These are phyloP conservation scores for Halocaridina rubra DNA, from an alignment of 2,888 invertebrate genomes.

Conservation along the genomic window DNA sequence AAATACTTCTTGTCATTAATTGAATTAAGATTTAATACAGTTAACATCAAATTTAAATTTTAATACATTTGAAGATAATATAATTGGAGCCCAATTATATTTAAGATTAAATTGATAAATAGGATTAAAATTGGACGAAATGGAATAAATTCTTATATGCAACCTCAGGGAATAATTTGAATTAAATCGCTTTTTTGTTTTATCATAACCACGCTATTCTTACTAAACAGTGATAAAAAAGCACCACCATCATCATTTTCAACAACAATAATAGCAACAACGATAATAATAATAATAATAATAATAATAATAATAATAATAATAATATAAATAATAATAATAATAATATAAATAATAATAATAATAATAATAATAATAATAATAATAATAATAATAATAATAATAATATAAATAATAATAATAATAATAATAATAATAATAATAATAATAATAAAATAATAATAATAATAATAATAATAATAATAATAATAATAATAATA, in stretches of 20 bases:
- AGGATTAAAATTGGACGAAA: background rate
- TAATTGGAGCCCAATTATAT: no score
- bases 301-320: background rate
- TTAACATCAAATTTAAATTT: no score
- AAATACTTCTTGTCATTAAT: no score
- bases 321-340: background rate
- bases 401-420: background rate
- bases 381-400: no score
- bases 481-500: background rate
- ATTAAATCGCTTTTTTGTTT: background rate
- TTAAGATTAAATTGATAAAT: background rate
- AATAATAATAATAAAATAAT: background rate
- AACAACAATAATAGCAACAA: background rate
- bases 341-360: background rate
- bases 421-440: background rate
- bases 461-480: background rate
- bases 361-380: no score
- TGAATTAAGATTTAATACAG: no score
- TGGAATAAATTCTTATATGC: background rate
- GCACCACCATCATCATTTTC: background rate
- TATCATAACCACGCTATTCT: background rate
- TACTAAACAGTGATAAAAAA: background rate
- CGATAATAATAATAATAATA: background rate
- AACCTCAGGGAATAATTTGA: background rate
- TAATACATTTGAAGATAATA: no score